Base-by-base conservation (phyloP, 2,888 invertebrate genomes). In the Conus canariensis region DNA sequence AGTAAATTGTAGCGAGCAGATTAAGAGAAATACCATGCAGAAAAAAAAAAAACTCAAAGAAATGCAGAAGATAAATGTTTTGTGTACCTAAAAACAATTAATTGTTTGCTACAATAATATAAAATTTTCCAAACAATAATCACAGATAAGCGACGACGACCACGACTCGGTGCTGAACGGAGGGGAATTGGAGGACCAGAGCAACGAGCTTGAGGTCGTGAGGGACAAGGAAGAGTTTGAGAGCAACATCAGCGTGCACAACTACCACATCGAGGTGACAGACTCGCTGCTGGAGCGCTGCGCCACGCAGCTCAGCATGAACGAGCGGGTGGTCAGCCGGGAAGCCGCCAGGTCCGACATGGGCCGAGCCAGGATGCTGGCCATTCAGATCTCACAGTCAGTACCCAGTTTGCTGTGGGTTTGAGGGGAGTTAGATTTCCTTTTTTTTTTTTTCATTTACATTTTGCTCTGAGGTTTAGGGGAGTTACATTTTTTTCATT, bases 231-330 rank as follows among this genome's bases (percentile, higher is more conserved):
- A 92, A 59, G 96, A 95, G 59, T 96, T 96, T 93, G 96, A 95
- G 87, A 96, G 96, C 0, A 93, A 93, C 25, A 91, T 92, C 70
- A 95, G 94, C 90, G 91, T 96, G 86, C 91, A 93, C 67, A 95
- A 95, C 91, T 95, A 93, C 89, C 93, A 93, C 87, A 96, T 96
- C 70, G 94, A 95, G 87, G 96, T 96, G 22, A 93, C 95, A 0
- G 95, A 96, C 45, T 92, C 94, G 87, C 91, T 96, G 91, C 93
- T 96, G 7, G 95, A 96, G 85, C 89, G 95, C 60, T 95, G 95
- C 93, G 96, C 96, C 25, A 95, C 95, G 9, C 94, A 94, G 89
- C 92, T 96, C 25, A 95, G 95, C 90, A 94, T 94, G 88, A 96
- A 96, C 92, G 95, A 95, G 86, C 93, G 94, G 88, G 94, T 96